Evolutionary conservation across 2,113 vertebrate genomes (phyloP), one percentile per base, ranked within the genome.

Genomic region (Myrmecobius fasciatus): DNA sequence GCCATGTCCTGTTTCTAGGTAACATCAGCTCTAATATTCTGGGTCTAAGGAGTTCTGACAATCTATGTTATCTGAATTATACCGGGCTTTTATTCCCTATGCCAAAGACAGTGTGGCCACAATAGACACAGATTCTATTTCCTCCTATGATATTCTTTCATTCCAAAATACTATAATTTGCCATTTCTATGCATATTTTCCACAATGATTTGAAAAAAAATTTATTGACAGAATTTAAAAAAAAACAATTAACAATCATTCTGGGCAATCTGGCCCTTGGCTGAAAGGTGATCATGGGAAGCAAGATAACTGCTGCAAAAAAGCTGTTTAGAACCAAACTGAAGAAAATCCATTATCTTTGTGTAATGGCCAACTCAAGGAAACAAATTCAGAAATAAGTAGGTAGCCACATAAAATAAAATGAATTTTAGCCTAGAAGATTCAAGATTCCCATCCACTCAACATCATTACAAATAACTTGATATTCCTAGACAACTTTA

Each of bases 261-360:
- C 14, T 8, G 52, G 25, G 20, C 92, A 88, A n/a, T 14, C 26
- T 52, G 0, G 0, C 2, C 52, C 12, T 54, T 0, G 54, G 8
- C 0, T 75, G 92, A 89, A 95, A 17, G 67, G 48, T 22, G 91
- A 95, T 20, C 0, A 25, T 47, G 0, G 93, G 93, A 51, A 96
- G 24, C 1, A 1, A 48, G 92, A 36, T n/a, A 52, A 94, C 5
- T 20, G 12, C 93, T 89, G 25, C 91, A 52, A 95, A 52, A 95
- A 67, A 0, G 91, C 0, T 4, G 91, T 93, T 96, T 94, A 54
- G 26, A 0, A 2, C 28, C 49, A 93, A 7, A 36, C 26, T 20
- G 53, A 36, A 92, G 47, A 93, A 93, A 95, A 93, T 48, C 24
- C 47, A 2, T 46, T 49, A 3, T 90, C 25, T 51, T 90, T 47